Conservation (phyloP, 2,797 vertebrate species). For the Scomberomorus guttatus region DNA sequence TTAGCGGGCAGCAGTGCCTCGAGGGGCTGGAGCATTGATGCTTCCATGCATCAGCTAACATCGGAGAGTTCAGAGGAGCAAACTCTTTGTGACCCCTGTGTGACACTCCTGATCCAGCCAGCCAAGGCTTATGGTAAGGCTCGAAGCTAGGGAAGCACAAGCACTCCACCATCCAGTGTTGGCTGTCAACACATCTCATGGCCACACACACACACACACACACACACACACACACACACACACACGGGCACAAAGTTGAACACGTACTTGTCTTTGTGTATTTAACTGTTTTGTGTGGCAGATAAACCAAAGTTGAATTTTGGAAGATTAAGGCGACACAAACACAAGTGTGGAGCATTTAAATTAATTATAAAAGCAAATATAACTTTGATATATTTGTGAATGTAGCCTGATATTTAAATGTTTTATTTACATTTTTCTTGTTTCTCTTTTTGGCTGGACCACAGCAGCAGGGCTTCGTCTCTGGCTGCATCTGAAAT, state of each 20-base stretch:
- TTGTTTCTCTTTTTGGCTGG: no score
- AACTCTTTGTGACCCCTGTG: conserved; percentile 70
- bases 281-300: conserved; percentile 23
- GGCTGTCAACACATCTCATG: conserved; percentile 36
- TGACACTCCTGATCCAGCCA: conserved; percentile 63
- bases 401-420: neutral
- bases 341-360: neutral
- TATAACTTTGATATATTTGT: neutral
- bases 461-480: no score
- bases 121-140: conserved; percentile 57
- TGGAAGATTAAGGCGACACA: conserved; percentile 4
- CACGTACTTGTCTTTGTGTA: neutral
- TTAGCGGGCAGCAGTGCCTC: conserved; percentile 64
- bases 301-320: conserved; percentile 25
- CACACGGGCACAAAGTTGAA: neutral
- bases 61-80: conserved; percentile 73
- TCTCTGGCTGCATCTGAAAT: no score
- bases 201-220: neutral
- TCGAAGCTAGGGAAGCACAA: conserved; percentile 31
- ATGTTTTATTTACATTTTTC: no score
- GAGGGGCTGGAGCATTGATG: conserved; percentile 59
- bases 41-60: conserved; percentile 68
- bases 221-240: neutral
- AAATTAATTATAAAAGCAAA: neutral
- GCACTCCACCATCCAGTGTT: conserved; percentile 21